These are phyloP conservation scores for Pinctada fucata DNA, from an alignment of 2,888 invertebrate genomes.

Conservation along the genomic window DNA sequence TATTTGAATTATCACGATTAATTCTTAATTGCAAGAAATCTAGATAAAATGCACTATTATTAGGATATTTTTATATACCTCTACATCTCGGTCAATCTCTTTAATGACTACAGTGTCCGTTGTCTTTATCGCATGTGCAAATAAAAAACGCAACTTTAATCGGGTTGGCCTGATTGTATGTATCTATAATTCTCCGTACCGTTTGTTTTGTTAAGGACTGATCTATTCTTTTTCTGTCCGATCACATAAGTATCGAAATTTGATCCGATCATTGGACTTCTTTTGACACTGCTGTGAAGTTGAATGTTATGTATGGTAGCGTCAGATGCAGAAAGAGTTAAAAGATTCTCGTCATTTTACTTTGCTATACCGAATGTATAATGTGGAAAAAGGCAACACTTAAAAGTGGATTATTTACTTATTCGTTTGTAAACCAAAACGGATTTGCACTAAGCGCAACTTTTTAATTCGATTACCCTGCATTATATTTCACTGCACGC, in stretches of 20 bases:
- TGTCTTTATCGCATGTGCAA: no score
- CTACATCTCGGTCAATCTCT: no score
- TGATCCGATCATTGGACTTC: conserved; percentile 19
- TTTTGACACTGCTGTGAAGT: neutral
- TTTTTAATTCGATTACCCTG: neutral
- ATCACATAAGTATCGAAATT: conserved; percentile 4
- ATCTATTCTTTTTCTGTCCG: conserved; percentile 15
- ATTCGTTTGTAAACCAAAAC: neutral
- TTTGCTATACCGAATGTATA: neutral
- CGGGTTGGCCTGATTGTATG: conserved; percentile 17
- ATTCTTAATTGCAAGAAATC: no score
- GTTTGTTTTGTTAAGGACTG: conserved; percentile 9
- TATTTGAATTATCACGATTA: no score
- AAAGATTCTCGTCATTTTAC: no score
- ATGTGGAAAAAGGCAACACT: neutral
- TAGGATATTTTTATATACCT: no score
- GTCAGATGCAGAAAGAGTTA: no score
- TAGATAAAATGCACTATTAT: no score
- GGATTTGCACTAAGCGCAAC: neutral
- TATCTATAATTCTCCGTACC: conserved; percentile 18
- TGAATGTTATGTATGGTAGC: no score
- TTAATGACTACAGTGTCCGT: no score
- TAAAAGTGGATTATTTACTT: neutral
- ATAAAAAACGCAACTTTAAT: no score
- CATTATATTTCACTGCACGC: neutral